These are phyloP conservation scores for Erebia epiphron DNA, from an alignment of 2,888 invertebrate genomes.

Conservation along the genomic window DNA sequence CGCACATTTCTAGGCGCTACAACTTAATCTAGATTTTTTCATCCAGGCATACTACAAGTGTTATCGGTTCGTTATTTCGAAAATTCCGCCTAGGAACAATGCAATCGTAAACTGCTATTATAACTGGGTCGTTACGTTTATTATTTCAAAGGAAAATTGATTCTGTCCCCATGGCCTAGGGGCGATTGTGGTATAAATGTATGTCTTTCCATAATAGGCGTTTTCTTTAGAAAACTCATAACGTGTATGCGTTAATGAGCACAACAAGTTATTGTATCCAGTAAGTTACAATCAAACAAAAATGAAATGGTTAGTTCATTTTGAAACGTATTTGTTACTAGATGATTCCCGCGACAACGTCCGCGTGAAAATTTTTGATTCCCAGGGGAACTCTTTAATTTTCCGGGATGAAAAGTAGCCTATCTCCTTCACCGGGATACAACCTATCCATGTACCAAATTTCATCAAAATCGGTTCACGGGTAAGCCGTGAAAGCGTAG, in stretches of 20 bases:
- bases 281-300: conserved; percentile 8
- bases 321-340: not conserved
- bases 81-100: conserved; percentile 46
- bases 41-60: conserved; percentile 37
- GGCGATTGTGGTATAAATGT: conserved; percentile 2
- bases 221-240: conserved; percentile 30
- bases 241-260: conserved; percentile 27
- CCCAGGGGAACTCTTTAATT: too few species aligned
- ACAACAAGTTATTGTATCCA: conserved; percentile 19
- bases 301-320: not conserved
- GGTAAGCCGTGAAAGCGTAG: too few species aligned
- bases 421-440: too few species aligned
- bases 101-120: conserved; percentile 41
- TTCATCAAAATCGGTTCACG: too few species aligned
- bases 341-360: too few species aligned
- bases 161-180: not conserved
- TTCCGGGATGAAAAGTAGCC: too few species aligned
- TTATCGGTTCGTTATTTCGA: conserved; percentile 51
- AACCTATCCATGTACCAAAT: too few species aligned
- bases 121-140: conserved; percentile 42
- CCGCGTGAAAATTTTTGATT: too few species aligned
- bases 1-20: not conserved
- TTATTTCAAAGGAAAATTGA: not conserved
- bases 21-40: conserved; percentile 22
- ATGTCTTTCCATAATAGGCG: conserved; percentile 18